These are phyloP conservation scores for Pseudocheirus occidentalis DNA, from an alignment of 2,797 vertebrate species.

Conservation along the genomic window DNA sequence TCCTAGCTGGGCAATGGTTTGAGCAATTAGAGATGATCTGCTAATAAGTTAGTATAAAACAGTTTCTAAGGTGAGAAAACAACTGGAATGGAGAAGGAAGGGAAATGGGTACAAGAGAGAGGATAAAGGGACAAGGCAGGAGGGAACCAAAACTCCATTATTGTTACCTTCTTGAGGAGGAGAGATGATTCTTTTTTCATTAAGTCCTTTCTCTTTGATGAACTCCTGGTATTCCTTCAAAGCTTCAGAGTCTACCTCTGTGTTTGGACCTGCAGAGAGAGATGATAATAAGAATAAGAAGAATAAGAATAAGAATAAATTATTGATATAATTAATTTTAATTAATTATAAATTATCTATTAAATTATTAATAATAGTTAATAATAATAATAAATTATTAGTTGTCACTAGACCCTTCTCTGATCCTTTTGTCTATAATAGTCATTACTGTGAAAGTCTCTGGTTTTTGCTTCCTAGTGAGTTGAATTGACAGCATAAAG, in stretches of 20 bases:
- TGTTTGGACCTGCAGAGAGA: not conserved
- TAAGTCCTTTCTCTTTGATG: not conserved
- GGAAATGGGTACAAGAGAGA: not conserved
- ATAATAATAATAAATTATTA: not conserved
- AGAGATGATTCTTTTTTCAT: not conserved
- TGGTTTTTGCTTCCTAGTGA: not conserved
- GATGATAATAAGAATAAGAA: too few relatives aligned
- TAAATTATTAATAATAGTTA: too few relatives aligned
- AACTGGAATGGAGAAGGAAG: not conserved
- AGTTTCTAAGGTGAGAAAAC: not conserved
- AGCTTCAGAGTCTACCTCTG: not conserved
- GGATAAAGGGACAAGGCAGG: not conserved
- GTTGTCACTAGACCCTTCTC: not conserved
- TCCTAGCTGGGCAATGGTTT: not conserved
- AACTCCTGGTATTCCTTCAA: not conserved
- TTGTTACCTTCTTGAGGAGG: not conserved
- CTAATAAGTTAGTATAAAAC: not conserved
- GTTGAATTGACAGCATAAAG: not conserved
- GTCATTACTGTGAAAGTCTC: not conserved
- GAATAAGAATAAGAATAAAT: too few relatives aligned
- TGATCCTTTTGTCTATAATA: not conserved
- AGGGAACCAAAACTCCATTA: not conserved
- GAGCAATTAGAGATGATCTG: not conserved
- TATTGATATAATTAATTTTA: too few relatives aligned
- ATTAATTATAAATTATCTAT: too few relatives aligned